Base-by-base conservation (phyloP, 2,888 invertebrate species). In the Lamproptera curius region DNA sequence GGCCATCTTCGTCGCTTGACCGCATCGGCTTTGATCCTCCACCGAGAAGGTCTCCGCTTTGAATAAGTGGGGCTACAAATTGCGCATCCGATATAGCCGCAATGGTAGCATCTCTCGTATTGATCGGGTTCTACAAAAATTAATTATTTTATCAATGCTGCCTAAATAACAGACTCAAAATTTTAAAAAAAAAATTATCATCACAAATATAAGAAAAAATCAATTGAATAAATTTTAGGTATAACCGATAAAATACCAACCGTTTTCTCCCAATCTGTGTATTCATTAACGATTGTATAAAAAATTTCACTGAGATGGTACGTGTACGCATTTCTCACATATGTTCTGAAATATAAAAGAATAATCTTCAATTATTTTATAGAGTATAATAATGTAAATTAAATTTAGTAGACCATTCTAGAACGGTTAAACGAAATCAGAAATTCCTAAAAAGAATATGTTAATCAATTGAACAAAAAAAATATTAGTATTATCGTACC, bases 291-390 rank as follows among this genome's bases (percentile, higher is more conserved):
- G 48, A 98, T 95, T 58, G 98, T 97, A 77, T 95, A 95, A 88
- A 97, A 97, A 67, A 99, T 97, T 84, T 98, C 98, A 71, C 96
- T 97, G 61, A 97, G 90, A 78, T 99, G 98, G 85, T 95, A 98
- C 55, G 95, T 95, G 85, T 96, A 99, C 23, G 97, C 94, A 82
- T 98, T 98, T 52, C 97, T 90, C 44, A 98, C 97, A 78, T 97
- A 95, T 26, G 97, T 96, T 70, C 97, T 90, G 74, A 38, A 82
- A 79, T 42, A 50, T 39, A 33, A 20, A n/a, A n/a, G n/a, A n/a
- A n/a, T n/a, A n/a, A n/a, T n/a, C n/a, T n/a, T n/a, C n/a, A n/a
- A n/a, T n/a, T n/a, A n/a, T n/a, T n/a, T n/a, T n/a, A n/a, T n/a
- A n/a, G n/a, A n/a, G n/a, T n/a, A n/a, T n/a, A n/a, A n/a, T n/a